A percentile compares a stretch with the other conserved stretches of the same genome.
phyloP scores from a whole-genome alignment of 2,113 vertebrate species.

The Eptesicus fuscus region DNA sequence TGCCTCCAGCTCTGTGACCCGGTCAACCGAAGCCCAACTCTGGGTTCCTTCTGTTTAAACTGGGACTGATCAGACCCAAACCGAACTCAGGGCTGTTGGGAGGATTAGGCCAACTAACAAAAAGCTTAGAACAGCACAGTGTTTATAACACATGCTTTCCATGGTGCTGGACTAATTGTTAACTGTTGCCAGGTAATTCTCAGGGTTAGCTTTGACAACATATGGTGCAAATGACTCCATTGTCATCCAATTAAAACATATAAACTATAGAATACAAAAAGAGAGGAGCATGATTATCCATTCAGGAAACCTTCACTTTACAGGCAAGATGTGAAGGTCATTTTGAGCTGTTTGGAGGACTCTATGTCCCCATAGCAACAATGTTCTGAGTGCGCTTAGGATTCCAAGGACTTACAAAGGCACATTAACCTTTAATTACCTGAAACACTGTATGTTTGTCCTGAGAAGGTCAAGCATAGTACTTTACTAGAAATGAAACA shows the following conservation, averaged over 20 bases:
- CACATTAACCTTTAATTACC: neutral
- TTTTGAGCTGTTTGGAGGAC: neutral
- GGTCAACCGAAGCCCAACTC: fast-evolving
- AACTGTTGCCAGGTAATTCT: neutral
- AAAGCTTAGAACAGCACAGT: neutral
- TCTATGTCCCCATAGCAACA: neutral
- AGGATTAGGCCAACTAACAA: neutral
- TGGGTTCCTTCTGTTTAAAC: neutral
- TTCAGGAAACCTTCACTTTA: neutral
- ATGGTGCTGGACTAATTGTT: no score
- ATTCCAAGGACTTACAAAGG: neutral
- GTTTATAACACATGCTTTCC: neutral
- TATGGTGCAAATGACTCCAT: neutral
- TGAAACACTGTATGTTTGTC: neutral
- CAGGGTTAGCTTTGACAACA: neutral
- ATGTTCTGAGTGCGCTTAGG: neutral
- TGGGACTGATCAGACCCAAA: neutral
- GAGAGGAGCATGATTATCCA: neutral
- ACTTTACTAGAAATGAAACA: neutral
- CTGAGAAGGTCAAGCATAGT: neutral
- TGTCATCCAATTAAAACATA: neutral
- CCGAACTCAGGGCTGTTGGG: neutral
- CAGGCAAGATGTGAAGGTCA: neutral
- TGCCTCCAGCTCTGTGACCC: neutral
- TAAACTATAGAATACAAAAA: neutral